Evolutionary conservation across 2,888 invertebrate genomes (phyloP).

Genomic region (Leucophenga maculata): DNA sequence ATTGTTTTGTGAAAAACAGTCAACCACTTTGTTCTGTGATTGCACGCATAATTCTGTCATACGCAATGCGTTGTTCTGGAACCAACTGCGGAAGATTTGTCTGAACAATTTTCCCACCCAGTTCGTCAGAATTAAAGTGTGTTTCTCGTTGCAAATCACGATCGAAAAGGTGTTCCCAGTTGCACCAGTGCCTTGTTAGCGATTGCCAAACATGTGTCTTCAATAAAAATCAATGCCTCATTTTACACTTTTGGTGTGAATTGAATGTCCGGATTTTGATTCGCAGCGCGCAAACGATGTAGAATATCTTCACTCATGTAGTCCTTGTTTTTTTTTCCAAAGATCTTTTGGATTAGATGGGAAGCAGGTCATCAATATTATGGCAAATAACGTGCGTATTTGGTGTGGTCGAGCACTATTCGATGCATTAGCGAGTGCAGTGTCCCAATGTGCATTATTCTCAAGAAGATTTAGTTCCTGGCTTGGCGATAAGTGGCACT

Average conservation of each 20-base stretch:
- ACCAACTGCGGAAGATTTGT: too few relatives aligned
- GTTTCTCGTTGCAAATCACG: conserved; percentile 4
- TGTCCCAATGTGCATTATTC: neutral
- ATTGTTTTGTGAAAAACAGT: too few relatives aligned
- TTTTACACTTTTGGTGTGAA: conserved; percentile 11
- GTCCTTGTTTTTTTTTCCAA: neutral
- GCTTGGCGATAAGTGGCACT: too few relatives aligned
- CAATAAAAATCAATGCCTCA: conserved; percentile 14
- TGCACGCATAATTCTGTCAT: too few relatives aligned
- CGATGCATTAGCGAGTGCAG: too few relatives aligned
- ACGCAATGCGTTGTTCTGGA: too few relatives aligned
- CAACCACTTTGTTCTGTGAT: too few relatives aligned
- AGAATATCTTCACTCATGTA: conserved; percentile 18
- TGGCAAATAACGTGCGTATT: conserved; percentile 22
- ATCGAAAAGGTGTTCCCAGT: neutral
- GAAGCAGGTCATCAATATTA: conserved; percentile 20
- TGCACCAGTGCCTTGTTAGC: conserved; percentile 9
- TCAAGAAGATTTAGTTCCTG: too few relatives aligned
- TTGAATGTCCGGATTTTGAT: conserved; percentile 3
- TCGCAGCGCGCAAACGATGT: neutral
- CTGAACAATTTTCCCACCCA: too few relatives aligned
- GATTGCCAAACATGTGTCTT: conserved; percentile 15
- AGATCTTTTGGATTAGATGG: neutral
- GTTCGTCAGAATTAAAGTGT: too few relatives aligned
- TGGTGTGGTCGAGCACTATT: conserved; percentile 7